A percentile compares a stretch with the other conserved stretches of the same genome.
Conservation (phyloP, 2,797 vertebrate species). For the Esox masquinongy region DNA sequence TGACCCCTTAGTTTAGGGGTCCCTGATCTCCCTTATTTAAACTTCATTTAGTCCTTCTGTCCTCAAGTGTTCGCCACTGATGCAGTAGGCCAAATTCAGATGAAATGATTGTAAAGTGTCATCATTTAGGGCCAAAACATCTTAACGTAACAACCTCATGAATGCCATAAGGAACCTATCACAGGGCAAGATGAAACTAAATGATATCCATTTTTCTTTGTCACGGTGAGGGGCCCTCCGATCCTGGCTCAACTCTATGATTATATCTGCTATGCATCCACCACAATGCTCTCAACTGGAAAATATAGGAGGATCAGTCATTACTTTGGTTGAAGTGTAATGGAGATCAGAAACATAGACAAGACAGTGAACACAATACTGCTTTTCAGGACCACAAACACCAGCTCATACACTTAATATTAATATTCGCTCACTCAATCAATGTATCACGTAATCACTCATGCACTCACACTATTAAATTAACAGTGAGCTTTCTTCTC, state of each 20-base stretch:
- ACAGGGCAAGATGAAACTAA: not conserved
- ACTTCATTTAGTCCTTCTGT: not conserved
- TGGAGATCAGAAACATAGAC: slow-evolving; percentile 38
- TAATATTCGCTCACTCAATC: slow-evolving; percentile 25
- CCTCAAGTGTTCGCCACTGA: not conserved
- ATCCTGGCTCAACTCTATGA: slow-evolving; percentile 41
- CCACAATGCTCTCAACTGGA: slow-evolving; percentile 48
- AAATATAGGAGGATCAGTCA: slow-evolving; percentile 52
- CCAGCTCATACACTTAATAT: slow-evolving; percentile 16
- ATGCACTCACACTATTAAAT: slow-evolving; percentile 25
- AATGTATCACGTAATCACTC: slow-evolving; percentile 13
- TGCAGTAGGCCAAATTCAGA: not conserved
- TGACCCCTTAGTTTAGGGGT: not conserved
- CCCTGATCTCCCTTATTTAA: not conserved
- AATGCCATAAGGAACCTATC: not conserved
- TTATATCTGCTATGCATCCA: slow-evolving; percentile 42
- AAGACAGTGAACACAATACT: not conserved
- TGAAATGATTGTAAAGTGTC: not conserved
- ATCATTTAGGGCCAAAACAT: not conserved
- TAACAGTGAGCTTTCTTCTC: slow-evolving; percentile 11
- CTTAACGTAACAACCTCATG: not conserved
- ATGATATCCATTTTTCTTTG: not conserved
- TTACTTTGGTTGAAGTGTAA: slow-evolving; percentile 57
- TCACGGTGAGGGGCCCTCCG: slow-evolving; percentile 13
- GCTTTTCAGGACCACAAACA: not conserved